Evolutionary conservation across 2,888 invertebrate genomes (phyloP).

Genomic region (Plagodis dolabraria): DNA sequence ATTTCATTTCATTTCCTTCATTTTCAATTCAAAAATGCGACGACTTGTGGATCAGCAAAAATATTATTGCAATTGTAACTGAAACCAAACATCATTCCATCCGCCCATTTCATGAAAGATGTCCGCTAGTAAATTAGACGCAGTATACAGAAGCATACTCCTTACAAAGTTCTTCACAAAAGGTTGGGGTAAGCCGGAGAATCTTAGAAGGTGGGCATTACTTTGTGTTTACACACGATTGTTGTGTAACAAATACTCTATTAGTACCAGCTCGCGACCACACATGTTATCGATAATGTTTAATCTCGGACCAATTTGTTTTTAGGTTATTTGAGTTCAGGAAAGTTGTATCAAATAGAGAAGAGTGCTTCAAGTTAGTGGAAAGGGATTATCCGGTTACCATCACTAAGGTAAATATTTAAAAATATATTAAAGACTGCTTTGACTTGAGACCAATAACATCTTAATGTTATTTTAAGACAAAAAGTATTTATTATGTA

Average conservation of each 20-base stretch:
- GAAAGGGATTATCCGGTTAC: constrained; percentile 93
- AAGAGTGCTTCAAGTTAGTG: constrained; percentile 92
- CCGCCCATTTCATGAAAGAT: constrained; percentile 63
- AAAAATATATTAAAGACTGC: too few relatives aligned
- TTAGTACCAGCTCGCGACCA: constrained; percentile 28
- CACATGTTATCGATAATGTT: constrained; percentile 23
- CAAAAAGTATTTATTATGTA: too few relatives aligned
- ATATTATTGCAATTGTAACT: constrained; percentile 39
- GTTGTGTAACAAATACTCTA: constrained; percentile 44
- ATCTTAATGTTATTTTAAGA: too few relatives aligned
- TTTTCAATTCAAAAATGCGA: constrained; percentile 55
- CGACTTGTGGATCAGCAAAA: constrained; percentile 28
- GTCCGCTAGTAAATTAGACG: constrained; percentile 88
- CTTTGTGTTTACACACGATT: constrained; percentile 26
- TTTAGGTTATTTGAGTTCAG: constrained; percentile 95
- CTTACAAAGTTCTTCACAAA: constrained; percentile 96
- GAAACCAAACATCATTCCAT: constrained; percentile 26
- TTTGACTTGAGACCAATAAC: too few relatives aligned
- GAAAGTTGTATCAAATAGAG: constrained; percentile 93
- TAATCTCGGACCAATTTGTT: constrained; percentile 16
- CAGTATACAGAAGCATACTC: constrained; percentile 93
- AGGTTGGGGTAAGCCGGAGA: constrained; percentile 98
- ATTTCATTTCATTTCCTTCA: constrained; percentile 30
- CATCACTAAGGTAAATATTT: constrained; percentile 91
- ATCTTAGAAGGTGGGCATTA: constrained; percentile 89